Evolutionary conservation across 2,888 invertebrate species (phyloP), one percentile per base, ranked within the genome.

Genomic region (Neoascia interrupta): DNA sequence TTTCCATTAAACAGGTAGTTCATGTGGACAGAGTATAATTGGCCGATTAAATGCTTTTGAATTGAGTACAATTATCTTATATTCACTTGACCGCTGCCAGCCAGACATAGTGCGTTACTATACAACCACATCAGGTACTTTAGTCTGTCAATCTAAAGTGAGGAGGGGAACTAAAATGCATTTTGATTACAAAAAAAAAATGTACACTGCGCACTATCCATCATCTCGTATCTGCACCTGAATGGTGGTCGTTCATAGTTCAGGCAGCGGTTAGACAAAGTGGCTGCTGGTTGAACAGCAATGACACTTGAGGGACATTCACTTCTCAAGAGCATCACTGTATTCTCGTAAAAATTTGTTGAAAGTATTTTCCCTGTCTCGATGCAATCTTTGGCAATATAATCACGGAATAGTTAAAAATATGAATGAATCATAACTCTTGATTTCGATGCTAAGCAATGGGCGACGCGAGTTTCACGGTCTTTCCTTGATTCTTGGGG

Each of bases 1-100:
- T 70, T 76, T 70, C 76, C 70, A 70, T 76, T 70, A 60, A 64
- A 66, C 70, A 76, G 64, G 70, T 76, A 70, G 76, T 70, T 64
- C 45, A 60, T 70, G 70, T 76, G 58, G 70, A 70, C 76, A 64
- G 64, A 45, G 70, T 70, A 76, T 70, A 70, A 76, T 76, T 58
- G 76, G 53, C 6, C 63, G 69, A 53, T 69, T 75, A 69, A 69
- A 75, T 69, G 51, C 58, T 70, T n/a, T 64, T 70, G 60, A 64
- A 76, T 70, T 70, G 64, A 76, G 53, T 70, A 53, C 64, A 76
- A 76, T 76, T 76, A 76, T 70, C 75, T 69, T 69, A 45, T 34
- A 58, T 51, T 45, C 51, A 63, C 37, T 63, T 41, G 60, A 61
- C 47, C 53, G 53, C 37, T 47, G 54, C n/a, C n/a, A n/a, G n/a